Base-by-base conservation (phyloP, 2,113 vertebrate genomes). In the Cebidichthys violaceus region DNA sequence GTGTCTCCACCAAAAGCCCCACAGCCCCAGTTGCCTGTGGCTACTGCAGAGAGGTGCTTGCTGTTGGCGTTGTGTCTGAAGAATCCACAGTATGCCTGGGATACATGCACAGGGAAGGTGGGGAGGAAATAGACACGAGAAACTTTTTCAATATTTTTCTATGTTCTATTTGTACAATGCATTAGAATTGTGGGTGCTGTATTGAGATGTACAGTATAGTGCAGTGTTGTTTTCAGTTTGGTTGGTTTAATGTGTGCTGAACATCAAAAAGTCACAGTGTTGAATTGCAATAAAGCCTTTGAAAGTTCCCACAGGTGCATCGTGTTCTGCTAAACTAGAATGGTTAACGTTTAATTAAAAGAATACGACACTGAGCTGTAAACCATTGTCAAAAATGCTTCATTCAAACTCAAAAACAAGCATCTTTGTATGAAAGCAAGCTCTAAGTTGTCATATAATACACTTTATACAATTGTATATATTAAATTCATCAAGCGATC, bases 1-100 rank as follows among this genome's bases (percentile, higher is more conserved):
- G 97, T 95, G 90, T 99, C 97, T 72, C 98, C 98, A 18, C 98
- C 96, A 88, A 99, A 99, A 70, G 96, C 98, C 86, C 98, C 98
- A 59, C 98, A 99, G 37, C 98, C 98, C 98, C 98, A 99, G 96
- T 99, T 99, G 78, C 98, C 98, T 0, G 98, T 99, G 59, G 98
- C 98, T 45, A 99, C 90, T 20, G 98, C 97, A 85, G 98, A 96
- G 83, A 99, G 96, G 41, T 97, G 95, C 50, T 96, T 94, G 43
- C 94, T 91, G 84, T 96, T 93, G 76, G 93, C 68, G 0, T 92
- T 96, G 67, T 88, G 95, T 29, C 97, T 94, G 80, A 91, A 90
- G 92, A 99, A 99, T 70, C 98, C 97, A 82, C 98, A 99, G 85
- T 96, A 99, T 18, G 98, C 98, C 98, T 99, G 82, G n/a, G 89